These are phyloP conservation scores for Mionectes macconnelli DNA, from an alignment of 2,113 vertebrate genomes.

Conservation along the genomic window DNA sequence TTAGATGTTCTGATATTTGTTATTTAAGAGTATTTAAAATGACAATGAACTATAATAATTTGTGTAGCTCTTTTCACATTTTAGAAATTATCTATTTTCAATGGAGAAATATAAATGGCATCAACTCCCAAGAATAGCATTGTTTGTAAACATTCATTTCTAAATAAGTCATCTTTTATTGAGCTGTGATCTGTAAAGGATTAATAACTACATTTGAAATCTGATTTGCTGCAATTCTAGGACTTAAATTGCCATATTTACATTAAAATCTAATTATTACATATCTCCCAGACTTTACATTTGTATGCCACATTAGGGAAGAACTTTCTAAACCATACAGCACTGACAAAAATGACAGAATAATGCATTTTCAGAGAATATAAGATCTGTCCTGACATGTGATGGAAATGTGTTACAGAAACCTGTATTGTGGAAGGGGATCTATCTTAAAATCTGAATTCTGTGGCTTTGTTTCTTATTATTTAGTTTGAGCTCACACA, in stretches of 20 bases:
- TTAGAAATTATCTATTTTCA: neutral
- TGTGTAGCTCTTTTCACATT: neutral
- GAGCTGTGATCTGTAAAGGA: neutral
- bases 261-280: neutral
- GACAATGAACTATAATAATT: neutral
- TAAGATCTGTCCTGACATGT: constrained; percentile 65
- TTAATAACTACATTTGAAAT: neutral
- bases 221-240: neutral
- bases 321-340: constrained; percentile 23
- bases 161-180: neutral
- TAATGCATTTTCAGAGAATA: constrained; percentile 52
- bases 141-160: neutral
- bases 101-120: neutral
- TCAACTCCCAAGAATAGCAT: neutral
- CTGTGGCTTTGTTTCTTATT: constrained; percentile 71
- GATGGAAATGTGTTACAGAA: constrained; percentile 63
- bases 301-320: constrained; percentile 52
- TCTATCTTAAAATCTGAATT: constrained; percentile 69
- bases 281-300: constrained; percentile 48
- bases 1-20: neutral
- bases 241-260: neutral
- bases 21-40: neutral
- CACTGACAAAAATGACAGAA: constrained; percentile 55
- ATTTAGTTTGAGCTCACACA: constrained; percentile 77
- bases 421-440: constrained; percentile 28